phyloP scores from a whole-genome alignment of 1,140 invertebrate species.

The Oppia nitens region DNA sequence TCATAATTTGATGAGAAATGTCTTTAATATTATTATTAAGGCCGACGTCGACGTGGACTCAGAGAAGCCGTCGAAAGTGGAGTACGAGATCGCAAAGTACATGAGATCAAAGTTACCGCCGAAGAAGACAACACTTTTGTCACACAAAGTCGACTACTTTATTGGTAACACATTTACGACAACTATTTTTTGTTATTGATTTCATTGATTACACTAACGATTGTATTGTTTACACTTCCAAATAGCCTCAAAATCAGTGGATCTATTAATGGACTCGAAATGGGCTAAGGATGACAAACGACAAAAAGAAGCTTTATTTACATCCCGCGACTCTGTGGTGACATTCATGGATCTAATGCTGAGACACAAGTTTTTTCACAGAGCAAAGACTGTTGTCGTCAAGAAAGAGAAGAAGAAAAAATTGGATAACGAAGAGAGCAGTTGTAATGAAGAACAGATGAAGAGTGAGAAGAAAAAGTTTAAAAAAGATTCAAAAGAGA shows the following conservation, averaged over 20 bases:
- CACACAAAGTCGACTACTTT: slow-evolving; percentile 92
- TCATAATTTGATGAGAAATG: background rate
- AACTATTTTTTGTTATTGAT: slow-evolving; percentile 23
- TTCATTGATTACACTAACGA: slow-evolving; percentile 5
- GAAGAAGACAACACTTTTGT: slow-evolving; percentile 85
- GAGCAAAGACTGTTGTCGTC: slow-evolving; percentile 71
- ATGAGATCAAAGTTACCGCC: slow-evolving; percentile 74
- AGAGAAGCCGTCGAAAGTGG: slow-evolving; percentile 72
- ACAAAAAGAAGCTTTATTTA: slow-evolving; percentile 57
- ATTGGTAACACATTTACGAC: too few relatives aligned
- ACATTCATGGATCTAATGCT: slow-evolving; percentile 42
- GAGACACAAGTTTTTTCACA: slow-evolving; percentile 82
- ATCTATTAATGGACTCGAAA: slow-evolving; percentile 74
- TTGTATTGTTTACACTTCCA: slow-evolving; percentile 11
- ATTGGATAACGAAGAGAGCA: slow-evolving; percentile 19
- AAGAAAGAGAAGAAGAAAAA: slow-evolving; percentile 40
- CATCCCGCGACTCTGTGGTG: slow-evolving; percentile 52
- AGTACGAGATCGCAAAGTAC: slow-evolving; percentile 84
- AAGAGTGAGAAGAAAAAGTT: slow-evolving; percentile 25
- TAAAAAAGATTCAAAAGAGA: slow-evolving; percentile 21
- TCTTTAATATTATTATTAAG: background rate
- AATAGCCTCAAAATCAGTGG: slow-evolving; percentile 57
- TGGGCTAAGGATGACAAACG: slow-evolving; percentile 49
- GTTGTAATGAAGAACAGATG: slow-evolving; percentile 23
- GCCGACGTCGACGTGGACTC: slow-evolving; percentile 30